Evolutionary conservation across 2,113 vertebrate genomes (phyloP).

Genomic region (Syngnathoides biaculeatus): DNA sequence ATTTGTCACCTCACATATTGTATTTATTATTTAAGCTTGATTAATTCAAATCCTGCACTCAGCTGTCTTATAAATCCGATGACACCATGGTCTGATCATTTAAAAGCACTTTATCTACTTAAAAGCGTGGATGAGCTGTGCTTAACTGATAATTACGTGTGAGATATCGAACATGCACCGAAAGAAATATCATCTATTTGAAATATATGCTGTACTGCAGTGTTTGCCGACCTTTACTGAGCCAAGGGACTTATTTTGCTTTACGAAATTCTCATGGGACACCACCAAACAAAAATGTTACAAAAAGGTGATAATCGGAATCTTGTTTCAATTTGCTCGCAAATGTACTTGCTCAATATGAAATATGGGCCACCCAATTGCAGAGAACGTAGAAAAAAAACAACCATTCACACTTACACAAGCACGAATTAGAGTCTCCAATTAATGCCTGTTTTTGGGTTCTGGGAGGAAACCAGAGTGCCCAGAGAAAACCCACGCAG

Average conservation of each 20-base stretch:
- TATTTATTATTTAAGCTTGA: background rate
- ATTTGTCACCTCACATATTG: background rate
- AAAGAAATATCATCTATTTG: background rate
- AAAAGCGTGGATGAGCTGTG: slow-evolving; percentile 2
- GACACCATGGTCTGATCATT: background rate
- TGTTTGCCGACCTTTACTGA: background rate
- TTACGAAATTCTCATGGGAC: background rate
- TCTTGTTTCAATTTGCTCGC: background rate
- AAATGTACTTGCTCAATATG: background rate
- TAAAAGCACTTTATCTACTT: background rate
- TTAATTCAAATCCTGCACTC: background rate
- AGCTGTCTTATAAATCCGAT: background rate
- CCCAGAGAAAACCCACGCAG: too few relatives aligned
- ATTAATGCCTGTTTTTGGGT: too few relatives aligned
- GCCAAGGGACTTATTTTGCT: background rate
- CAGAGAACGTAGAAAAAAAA: too few relatives aligned
- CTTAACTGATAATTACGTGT: slow-evolving; percentile 1
- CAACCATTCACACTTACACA: too few relatives aligned
- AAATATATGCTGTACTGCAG: background rate
- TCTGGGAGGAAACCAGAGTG: too few relatives aligned
- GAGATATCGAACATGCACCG: background rate
- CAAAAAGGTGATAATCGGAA: background rate
- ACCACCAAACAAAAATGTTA: too few relatives aligned
- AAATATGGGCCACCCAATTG: background rate
- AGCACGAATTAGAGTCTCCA: too few relatives aligned